These are phyloP conservation scores for Telmatochromis brachygnathus DNA, from an alignment of 2,113 vertebrate genomes.

Conservation along the genomic window DNA sequence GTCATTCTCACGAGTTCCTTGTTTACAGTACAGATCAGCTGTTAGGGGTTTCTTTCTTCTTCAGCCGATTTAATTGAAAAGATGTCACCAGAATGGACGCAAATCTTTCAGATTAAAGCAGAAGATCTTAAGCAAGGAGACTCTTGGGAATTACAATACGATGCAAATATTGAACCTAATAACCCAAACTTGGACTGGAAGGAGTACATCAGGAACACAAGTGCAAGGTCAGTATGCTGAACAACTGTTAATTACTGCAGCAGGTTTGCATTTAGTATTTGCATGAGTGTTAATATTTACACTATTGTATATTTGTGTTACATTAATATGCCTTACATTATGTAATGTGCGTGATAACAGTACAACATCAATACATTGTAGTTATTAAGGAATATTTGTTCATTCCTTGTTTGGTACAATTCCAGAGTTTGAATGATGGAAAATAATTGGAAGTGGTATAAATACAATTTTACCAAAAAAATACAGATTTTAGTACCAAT, in stretches of 20 bases:
- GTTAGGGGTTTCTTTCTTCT: background rate
- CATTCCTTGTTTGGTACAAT: background rate
- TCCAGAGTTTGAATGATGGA: background rate
- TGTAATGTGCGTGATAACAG: background rate
- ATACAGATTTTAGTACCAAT: background rate
- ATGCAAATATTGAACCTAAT: background rate
- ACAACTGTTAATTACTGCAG: background rate
- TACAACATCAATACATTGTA: background rate
- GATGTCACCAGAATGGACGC: constrained; percentile 3
- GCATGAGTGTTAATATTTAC: background rate
- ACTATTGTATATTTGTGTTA: background rate
- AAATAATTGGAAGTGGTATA: background rate
- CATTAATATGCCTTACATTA: background rate
- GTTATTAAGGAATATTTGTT: background rate
- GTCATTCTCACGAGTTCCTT: background rate
- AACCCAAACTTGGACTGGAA: background rate
- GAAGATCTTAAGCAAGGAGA: background rate
- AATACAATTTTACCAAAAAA: background rate
- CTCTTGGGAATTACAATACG: constrained; percentile 50
- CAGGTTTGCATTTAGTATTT: background rate
- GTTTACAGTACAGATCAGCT: background rate
- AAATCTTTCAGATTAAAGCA: constrained; percentile 1
- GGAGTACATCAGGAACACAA: constrained; percentile 44
- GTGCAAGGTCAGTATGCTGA: constrained; percentile 39
- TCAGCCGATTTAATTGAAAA: background rate